Conservation (phyloP, 2,797 vertebrate genomes). For the Melanotaenia maccullochi region DNA sequence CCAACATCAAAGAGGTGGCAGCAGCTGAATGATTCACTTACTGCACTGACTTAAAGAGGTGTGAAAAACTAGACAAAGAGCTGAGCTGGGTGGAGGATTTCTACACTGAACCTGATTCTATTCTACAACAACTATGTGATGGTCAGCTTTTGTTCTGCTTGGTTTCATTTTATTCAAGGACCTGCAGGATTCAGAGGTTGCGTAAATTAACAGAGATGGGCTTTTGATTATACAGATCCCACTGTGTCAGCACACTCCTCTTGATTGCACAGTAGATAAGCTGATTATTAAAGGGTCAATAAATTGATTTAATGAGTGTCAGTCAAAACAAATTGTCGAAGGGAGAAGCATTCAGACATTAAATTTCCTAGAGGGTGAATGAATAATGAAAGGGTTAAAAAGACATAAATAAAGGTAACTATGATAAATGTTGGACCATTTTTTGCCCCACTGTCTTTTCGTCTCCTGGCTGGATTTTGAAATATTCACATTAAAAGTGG, state of each 20-base stretch:
- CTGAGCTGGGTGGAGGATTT: constrained; percentile 36
- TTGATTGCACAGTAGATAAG: constrained; percentile 39
- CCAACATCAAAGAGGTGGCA: constrained; percentile 24
- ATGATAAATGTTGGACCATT: not conserved
- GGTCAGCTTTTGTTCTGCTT: constrained; percentile 65
- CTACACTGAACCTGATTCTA: constrained; percentile 49
- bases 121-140: constrained; percentile 47
- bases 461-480: not conserved
- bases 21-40: constrained; percentile 37
- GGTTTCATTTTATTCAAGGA: constrained; percentile 52
- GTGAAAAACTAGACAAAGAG: constrained; percentile 25
- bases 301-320: constrained; percentile 44
- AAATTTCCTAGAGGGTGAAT: not conserved
- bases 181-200: constrained; percentile 34
- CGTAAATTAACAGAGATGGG: constrained; percentile 45
- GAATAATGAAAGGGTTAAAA: not conserved
- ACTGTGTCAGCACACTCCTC: constrained; percentile 59
- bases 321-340: constrained; percentile 38
- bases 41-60: constrained; percentile 42
- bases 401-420: not conserved
- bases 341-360: constrained; percentile 8
- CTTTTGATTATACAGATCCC: constrained; percentile 41
- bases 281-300: constrained; percentile 52
- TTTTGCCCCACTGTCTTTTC: not conserved
- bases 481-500: not conserved